Percentiles rank a stretch among this genome's conserved stretches.
These are phyloP conservation scores for Paraescarpia echinospica DNA, from an alignment of 1,140 invertebrate species.

Conservation along the genomic window DNA sequence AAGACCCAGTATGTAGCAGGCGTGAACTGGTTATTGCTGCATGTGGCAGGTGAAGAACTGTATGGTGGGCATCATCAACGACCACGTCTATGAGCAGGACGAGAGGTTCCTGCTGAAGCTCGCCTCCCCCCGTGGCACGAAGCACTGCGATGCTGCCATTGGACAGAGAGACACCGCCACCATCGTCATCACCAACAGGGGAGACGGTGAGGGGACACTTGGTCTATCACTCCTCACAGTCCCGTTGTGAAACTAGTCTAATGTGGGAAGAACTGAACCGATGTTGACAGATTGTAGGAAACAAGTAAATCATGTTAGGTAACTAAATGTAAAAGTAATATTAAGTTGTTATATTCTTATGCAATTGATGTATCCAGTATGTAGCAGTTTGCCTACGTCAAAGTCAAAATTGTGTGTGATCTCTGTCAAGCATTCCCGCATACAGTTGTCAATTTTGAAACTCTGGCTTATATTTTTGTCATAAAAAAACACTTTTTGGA, in stretches of 20 bases:
- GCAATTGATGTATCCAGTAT: background rate
- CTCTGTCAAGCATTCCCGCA: too few species aligned
- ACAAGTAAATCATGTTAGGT: background rate
- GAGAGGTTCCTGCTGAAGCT: slow-evolving; percentile 57
- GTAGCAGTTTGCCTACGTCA: too few species aligned
- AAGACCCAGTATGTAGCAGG: background rate
- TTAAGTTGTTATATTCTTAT: background rate
- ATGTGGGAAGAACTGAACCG: background rate
- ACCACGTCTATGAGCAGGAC: slow-evolving; percentile 56
- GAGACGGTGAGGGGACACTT: slow-evolving; percentile 56
- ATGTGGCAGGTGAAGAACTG: slow-evolving; percentile 47
- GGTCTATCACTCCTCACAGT: too few species aligned
- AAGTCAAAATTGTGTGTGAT: too few species aligned
- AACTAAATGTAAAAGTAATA: background rate
- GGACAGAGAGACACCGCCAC: slow-evolving; percentile 42
- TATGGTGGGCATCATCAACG: slow-evolving; percentile 56
- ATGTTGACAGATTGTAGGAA: background rate
- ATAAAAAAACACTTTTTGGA: too few species aligned
- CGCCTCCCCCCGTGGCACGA: slow-evolving; percentile 40
- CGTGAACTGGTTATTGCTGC: slow-evolving; percentile 3
- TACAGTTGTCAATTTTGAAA: too few species aligned
- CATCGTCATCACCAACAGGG: slow-evolving; percentile 52
- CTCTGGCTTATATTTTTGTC: too few species aligned
- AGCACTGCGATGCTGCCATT: slow-evolving; percentile 37
- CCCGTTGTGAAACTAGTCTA: background rate